Conservation (phyloP, 2,888 invertebrate genomes). For the Caprella mutica region DNA sequence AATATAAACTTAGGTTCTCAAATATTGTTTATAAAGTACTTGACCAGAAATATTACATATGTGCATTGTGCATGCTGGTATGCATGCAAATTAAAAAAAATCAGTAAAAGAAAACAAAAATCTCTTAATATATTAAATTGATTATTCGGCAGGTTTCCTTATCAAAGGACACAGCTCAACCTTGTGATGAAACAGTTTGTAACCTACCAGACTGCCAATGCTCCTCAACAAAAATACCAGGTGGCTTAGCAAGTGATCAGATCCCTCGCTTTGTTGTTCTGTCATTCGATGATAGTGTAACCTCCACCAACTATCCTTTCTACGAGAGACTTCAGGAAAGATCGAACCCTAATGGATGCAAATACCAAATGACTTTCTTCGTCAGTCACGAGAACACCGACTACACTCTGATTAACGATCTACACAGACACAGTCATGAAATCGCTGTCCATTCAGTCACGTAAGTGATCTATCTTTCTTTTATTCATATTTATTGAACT, state of each 20-base stretch:
- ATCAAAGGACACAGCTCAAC: not conserved
- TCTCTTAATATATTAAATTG: too few species aligned
- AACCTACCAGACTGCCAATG: conserved; percentile 79
- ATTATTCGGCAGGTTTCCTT: not conserved
- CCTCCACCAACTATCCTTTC: conserved; percentile 44
- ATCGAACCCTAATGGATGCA: conserved; percentile 46
- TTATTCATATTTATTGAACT: too few species aligned
- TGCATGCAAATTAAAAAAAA: too few species aligned
- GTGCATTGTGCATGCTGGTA: too few species aligned
- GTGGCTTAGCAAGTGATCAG: conserved; percentile 44
- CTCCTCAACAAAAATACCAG: conserved; percentile 80
- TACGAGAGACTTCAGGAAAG: conserved; percentile 38
- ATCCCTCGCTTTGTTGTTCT: conserved; percentile 51
- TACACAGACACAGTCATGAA: conserved; percentile 33
- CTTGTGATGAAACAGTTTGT: conserved; percentile 46
- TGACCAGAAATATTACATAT: too few species aligned
- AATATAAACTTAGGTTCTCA: too few species aligned
- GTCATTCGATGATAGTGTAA: conserved; percentile 57
- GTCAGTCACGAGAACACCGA: conserved; percentile 14
- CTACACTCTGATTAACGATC: conserved; percentile 20
- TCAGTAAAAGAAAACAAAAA: too few species aligned
- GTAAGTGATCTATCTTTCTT: too few species aligned
- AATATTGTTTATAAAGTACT: too few species aligned
- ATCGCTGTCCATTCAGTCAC: conserved; percentile 35
- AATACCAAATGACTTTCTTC: conserved; percentile 36